phyloP scores from a whole-genome alignment of 2,797 vertebrate genomes.

The Clarias laeviceps region DNA sequence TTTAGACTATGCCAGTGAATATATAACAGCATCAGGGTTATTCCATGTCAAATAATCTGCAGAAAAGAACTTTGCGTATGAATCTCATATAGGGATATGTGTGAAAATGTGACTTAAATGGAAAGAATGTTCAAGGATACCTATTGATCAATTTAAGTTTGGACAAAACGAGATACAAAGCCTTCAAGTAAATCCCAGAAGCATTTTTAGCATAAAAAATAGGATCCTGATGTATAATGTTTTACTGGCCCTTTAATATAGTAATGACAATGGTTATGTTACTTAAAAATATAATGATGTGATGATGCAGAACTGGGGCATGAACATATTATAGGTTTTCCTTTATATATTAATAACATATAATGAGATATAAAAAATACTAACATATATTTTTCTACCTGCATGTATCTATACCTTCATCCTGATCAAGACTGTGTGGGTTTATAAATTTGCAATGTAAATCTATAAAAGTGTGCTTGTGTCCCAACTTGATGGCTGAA shows the following conservation, averaged over 20 bases:
- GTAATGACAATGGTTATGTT: neutral
- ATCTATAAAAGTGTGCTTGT: neutral
- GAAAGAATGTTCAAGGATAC: neutral
- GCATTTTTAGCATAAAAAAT: neutral
- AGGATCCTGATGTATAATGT: neutral
- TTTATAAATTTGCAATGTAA: neutral
- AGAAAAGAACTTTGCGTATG: neutral
- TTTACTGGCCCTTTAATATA: neutral
- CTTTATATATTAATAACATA: neutral
- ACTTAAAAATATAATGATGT: neutral
- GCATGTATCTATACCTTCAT: neutral
- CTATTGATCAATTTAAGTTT: neutral
- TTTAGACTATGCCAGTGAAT: neutral
- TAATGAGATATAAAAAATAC: neutral
- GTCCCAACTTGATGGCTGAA: neutral
- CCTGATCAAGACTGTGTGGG: neutral
- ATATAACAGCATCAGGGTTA: constrained; percentile 25
- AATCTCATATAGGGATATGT: neutral
- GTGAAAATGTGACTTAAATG: neutral
- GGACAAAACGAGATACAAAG: neutral
- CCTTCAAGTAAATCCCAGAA: neutral
- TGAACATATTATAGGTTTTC: neutral
- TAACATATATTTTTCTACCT: neutral
- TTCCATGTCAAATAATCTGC: constrained; percentile 43
- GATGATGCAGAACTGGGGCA: neutral